Evolutionary conservation across 2,888 invertebrate genomes (phyloP).

Genomic region (Sarcophaga subvicina): DNA sequence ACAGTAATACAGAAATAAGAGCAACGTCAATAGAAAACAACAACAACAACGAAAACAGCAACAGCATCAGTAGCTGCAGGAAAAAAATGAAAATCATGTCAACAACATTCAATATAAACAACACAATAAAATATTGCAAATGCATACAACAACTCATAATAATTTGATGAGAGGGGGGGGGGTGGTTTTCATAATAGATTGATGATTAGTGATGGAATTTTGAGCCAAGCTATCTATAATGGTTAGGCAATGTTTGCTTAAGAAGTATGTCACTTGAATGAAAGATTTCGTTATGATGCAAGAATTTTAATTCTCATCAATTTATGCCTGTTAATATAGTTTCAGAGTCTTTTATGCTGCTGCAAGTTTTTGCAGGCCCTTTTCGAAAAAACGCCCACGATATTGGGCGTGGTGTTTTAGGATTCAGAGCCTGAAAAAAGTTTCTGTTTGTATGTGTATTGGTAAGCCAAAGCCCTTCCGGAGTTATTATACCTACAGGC

Average conservation of each 20-base stretch:
- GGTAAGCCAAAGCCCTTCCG: too few species aligned
- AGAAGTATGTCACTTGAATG: too few species aligned
- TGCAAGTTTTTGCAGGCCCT: too few species aligned
- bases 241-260: background rate
- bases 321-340: too few species aligned
- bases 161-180: background rate
- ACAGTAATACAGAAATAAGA: background rate
- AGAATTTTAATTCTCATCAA: too few species aligned
- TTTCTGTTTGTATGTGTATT: too few species aligned
- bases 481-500: too few species aligned
- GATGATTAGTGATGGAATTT: constrained; percentile 24
- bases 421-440: too few species aligned
- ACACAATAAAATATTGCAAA: constrained; percentile 19
- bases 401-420: too few species aligned
- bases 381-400: too few species aligned
- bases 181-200: background rate
- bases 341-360: too few species aligned
- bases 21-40: constrained; percentile 8
- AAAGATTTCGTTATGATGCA: too few species aligned
- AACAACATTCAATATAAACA: constrained; percentile 44
- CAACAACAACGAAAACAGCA: constrained; percentile 20
- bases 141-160: constrained; percentile 29
- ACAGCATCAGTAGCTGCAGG: background rate
- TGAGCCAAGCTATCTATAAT: background rate
- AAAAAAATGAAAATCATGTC: constrained; percentile 23